Percentiles rank a stretch among this genome's conserved stretches.
Evolutionary conservation across 2,797 vertebrate genomes (phyloP).

Genomic region (Remorina albescens): DNA sequence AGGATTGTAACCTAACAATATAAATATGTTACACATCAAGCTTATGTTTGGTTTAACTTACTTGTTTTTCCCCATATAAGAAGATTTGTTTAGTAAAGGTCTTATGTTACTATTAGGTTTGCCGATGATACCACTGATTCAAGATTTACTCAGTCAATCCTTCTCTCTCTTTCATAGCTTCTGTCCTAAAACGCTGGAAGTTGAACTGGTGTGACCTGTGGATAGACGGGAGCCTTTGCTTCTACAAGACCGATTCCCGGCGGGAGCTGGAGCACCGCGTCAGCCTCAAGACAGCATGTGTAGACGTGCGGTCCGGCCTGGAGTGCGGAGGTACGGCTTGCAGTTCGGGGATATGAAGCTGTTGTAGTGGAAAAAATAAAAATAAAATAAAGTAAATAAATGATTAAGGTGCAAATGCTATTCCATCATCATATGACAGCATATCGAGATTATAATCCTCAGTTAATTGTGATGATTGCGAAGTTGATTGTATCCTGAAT

Average conservation of each 20-base stretch:
- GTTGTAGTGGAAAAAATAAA: neutral
- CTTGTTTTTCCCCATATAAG: neutral
- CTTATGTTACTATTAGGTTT: neutral
- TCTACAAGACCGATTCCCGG: slow-evolving; percentile 89
- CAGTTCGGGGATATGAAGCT: neutral
- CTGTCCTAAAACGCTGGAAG: slow-evolving; percentile 94
- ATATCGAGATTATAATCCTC: neutral
- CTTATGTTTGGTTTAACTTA: too few species aligned
- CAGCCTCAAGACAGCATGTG: slow-evolving; percentile 86
- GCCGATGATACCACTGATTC: neutral
- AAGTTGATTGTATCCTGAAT: too few species aligned
- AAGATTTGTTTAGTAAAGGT: too few species aligned
- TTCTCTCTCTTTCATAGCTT: slow-evolving; percentile 78
- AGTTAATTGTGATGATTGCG: too few species aligned
- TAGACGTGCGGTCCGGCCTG: slow-evolving; percentile 87
- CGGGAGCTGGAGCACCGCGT: slow-evolving; percentile 88
- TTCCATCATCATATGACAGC: neutral
- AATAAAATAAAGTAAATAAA: neutral
- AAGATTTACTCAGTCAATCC: too few species aligned
- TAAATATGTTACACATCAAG: neutral
- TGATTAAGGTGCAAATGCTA: neutral
- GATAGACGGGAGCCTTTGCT: slow-evolving; percentile 93
- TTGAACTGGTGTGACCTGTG: slow-evolving; percentile 96
- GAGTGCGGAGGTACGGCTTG: slow-evolving; percentile 88
- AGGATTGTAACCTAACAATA: neutral